Evolutionary conservation across 1,140 invertebrate species (phyloP), one percentile per base, ranked within the genome.

Genomic region (Lordiphosa collinella): DNA sequence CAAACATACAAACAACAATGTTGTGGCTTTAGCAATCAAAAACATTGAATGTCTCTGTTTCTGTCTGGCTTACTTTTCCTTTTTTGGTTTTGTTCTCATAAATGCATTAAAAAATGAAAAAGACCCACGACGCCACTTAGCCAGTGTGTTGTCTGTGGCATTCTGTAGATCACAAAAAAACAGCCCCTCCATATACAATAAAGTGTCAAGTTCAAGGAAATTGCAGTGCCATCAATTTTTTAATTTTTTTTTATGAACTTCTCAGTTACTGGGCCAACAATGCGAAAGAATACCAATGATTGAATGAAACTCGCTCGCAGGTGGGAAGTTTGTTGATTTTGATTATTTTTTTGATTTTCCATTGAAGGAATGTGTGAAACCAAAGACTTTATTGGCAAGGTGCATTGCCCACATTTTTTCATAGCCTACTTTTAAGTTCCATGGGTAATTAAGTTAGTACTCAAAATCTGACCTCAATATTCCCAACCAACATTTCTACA

Each of bases 151-250:
- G 51, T 62, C 54, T 59, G 64, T 43, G 38, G 51, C 32, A 37
- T 22, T 14, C 38, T 43, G 53, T 25, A 1, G 22, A 25, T 25
- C 22, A 25, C 5, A 25, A 25, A 25, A 7, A 25, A 25, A 25
- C 1, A 25, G 16, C 16, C 22, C 22, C 22, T 6, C 4, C 22
- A 25, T 18, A 18, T 18, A 18, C 18, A 18, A 18, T 18, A 18
- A 18, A 84, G 78, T 85, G 79, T 85, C 79, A 85, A 85, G 79
- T 85, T 85, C 79, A 85, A 71, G 79, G 79, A 85, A 85, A 85
- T 64, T 74, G 79, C 79, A 61, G 51, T 52, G 79, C 46, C 85
- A 61, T 66, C 79, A 79, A 56, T 73, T 84, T 73, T 55, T 44
- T 41, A 38, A 38, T 22, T 12, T 32, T 41, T 59, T 25, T 31